Evolutionary conservation across 2,113 vertebrate genomes (phyloP).

Genomic region (Platycercus adscitus): DNA sequence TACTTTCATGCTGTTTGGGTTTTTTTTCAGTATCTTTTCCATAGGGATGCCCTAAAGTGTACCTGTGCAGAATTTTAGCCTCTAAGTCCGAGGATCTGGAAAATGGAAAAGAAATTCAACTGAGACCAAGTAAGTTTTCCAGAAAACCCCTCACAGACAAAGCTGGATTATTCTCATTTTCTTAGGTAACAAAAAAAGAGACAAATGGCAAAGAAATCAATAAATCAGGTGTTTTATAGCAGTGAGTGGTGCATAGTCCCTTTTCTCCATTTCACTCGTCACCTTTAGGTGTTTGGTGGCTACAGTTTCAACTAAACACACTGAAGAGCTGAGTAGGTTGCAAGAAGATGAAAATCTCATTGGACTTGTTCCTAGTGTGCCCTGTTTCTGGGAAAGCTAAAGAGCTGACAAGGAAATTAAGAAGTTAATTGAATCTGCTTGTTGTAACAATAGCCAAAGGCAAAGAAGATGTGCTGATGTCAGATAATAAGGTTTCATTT

Average conservation of each 20-base stretch:
- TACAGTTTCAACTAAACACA: not conserved
- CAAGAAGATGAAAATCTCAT: not conserved
- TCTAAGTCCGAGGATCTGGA: not conserved
- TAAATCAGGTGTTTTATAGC: not conserved
- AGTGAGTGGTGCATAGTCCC: not conserved
- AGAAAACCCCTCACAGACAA: not conserved
- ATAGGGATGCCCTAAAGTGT: not conserved
- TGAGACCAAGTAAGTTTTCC: not conserved
- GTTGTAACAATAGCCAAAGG: not conserved
- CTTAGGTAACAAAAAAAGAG: not conserved
- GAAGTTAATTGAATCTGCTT: constrained; percentile 9
- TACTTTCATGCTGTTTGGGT: not conserved
- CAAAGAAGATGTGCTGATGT: constrained; percentile 35
- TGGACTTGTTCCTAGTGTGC: not conserved
- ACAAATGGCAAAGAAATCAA: not conserved
- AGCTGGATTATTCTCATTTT: not conserved
- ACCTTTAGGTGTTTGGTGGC: not conserved
- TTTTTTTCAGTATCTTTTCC: not conserved
- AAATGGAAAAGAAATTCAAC: not conserved
- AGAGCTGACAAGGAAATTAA: not conserved
- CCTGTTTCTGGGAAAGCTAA: not conserved
- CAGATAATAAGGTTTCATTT: constrained; percentile 32
- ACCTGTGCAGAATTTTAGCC: not conserved
- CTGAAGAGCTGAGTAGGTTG: not conserved
- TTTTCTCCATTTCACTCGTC: not conserved